These are phyloP conservation scores for Glyptemys insculpta DNA, from an alignment of 2,797 vertebrate species.

Conservation along the genomic window DNA sequence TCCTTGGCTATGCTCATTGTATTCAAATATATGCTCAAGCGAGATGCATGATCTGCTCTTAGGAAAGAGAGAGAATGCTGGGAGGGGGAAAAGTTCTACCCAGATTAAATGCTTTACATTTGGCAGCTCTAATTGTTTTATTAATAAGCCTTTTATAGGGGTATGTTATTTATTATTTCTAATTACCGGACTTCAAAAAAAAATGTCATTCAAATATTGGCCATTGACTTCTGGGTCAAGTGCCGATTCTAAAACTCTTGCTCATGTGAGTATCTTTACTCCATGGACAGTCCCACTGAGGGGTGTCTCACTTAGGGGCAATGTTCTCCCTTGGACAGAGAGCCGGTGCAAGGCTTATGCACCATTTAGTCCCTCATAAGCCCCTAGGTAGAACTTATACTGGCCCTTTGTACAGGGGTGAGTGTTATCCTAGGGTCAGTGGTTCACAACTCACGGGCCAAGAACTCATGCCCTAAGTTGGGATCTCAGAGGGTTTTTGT, in stretches of 20 bases:
- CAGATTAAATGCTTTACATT: conserved; percentile 50
- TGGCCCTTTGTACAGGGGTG: not conserved
- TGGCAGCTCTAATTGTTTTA: conserved; percentile 53
- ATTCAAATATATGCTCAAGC: conserved; percentile 36
- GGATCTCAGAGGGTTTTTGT: not conserved
- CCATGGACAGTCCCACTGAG: not conserved
- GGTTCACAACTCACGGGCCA: not conserved
- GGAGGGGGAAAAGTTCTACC: not conserved
- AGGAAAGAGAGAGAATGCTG: conserved; percentile 20
- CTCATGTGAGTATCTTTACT: not conserved
- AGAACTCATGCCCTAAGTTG: not conserved
- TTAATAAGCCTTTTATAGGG: conserved; percentile 15
- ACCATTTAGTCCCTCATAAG: not conserved
- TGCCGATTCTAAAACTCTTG: conserved; percentile 2
- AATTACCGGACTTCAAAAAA: conserved; percentile 14
- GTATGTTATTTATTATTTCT: conserved; percentile 46
- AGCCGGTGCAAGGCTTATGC: not conserved
- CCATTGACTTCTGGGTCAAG: not conserved
- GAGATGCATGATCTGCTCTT: conserved; percentile 17
- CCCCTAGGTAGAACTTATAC: not conserved
- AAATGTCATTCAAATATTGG: not conserved
- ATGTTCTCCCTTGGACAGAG: not conserved
- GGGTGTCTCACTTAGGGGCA: not conserved
- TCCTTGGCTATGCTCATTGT: conserved; percentile 38
- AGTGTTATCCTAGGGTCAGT: not conserved